phyloP scores from a whole-genome alignment of 2,113 vertebrate species.

The Dipodomys ordii region DNA sequence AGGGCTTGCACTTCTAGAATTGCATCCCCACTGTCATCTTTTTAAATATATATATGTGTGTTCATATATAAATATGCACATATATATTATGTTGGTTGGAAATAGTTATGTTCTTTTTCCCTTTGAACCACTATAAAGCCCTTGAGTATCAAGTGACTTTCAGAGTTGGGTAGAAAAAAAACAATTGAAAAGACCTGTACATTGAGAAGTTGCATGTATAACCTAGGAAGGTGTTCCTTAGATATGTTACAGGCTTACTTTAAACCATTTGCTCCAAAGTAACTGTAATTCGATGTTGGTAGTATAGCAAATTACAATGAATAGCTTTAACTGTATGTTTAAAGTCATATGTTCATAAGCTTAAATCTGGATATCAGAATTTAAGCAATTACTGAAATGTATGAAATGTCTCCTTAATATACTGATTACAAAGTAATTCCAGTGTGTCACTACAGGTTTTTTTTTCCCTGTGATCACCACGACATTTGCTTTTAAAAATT shows the following conservation, averaged over 20 bases:
- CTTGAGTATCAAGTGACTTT: conserved; percentile 49
- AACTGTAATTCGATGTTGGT: conserved; percentile 71
- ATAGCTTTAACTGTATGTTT: conserved; percentile 78
- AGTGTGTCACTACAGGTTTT: conserved; percentile 74
- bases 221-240: conserved; percentile 58
- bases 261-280: conserved; percentile 69
- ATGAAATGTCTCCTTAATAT: conserved; percentile 76
- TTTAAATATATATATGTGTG: background rate
- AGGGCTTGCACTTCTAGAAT: conserved; percentile 63
- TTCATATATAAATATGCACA: background rate
- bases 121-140: conserved; percentile 60
- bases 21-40: conserved; percentile 67
- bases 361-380: conserved; percentile 77
- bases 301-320: conserved; percentile 73
- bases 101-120: background rate
- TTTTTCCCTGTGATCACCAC: conserved; percentile 46
- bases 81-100: background rate
- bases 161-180: conserved; percentile 46
- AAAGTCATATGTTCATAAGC: conserved; percentile 73
- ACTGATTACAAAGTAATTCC: conserved; percentile 78
- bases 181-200: conserved; percentile 44
- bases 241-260: conserved; percentile 66
- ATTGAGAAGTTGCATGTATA: conserved; percentile 66
- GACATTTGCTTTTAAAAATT: conserved; percentile 7
- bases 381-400: conserved; percentile 79